phyloP scores from a whole-genome alignment of 2,888 invertebrate genomes.

The Troides aeacus region DNA sequence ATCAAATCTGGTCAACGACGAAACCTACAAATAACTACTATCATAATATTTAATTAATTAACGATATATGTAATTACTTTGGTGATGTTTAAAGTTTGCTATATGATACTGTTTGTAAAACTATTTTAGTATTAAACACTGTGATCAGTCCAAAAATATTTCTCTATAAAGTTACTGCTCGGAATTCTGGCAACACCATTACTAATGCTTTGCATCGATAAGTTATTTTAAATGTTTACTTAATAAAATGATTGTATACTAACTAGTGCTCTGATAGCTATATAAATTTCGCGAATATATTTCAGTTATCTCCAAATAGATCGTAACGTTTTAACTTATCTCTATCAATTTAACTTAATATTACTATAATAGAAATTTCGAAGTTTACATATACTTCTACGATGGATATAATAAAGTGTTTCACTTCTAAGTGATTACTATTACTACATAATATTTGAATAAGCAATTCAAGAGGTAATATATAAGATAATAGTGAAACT shows the following conservation, averaged over 20 bases:
- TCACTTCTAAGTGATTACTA: background rate
- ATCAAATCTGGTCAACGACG: background rate
- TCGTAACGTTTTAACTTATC: background rate
- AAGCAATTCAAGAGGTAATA: background rate
- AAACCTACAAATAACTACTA: background rate
- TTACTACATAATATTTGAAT: background rate
- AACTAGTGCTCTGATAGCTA: background rate
- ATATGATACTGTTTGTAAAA: slow-evolving; percentile 1
- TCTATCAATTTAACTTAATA: background rate
- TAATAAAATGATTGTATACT: background rate
- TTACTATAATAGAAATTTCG: background rate
- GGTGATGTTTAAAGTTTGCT: background rate
- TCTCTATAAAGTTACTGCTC: slow-evolving; percentile 23
- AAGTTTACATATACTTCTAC: background rate
- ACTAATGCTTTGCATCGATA: background rate
- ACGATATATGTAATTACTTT: background rate
- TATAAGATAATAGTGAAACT: background rate
- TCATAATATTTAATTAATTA: background rate
- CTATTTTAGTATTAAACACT: slow-evolving; percentile 16
- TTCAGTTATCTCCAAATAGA: background rate
- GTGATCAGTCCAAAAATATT: slow-evolving; percentile 35
- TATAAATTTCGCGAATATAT: background rate
- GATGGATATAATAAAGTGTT: background rate
- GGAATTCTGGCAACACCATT: background rate
- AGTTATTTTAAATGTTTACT: background rate